These are phyloP conservation scores for Dolichotis patagonum DNA, from an alignment of 2,113 vertebrate genomes.

Conservation along the genomic window DNA sequence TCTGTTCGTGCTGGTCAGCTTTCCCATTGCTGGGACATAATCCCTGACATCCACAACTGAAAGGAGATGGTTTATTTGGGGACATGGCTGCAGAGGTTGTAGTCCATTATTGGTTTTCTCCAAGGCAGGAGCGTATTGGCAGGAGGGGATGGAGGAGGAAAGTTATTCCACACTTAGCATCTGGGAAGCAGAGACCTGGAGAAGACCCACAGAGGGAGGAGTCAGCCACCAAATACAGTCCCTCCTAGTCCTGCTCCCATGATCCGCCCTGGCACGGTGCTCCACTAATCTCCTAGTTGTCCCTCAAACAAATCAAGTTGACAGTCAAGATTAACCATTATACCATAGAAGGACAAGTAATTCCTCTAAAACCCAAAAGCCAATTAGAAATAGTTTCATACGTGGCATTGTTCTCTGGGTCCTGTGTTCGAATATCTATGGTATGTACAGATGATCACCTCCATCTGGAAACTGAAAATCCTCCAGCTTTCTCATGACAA, in stretches of 20 bases:
- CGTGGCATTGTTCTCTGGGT: background rate
- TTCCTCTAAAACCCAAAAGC: background rate
- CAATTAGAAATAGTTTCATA: background rate
- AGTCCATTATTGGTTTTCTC: background rate
- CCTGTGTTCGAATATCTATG: background rate
- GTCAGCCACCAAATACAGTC: background rate
- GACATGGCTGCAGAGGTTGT: background rate
- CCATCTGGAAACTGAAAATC: background rate
- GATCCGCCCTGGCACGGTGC: too few species aligned
- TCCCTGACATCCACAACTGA: background rate
- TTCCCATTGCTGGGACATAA: background rate
- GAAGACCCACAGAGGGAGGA: background rate
- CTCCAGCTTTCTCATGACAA: background rate
- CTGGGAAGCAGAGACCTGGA: background rate
- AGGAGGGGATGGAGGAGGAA: background rate
- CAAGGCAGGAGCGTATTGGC: background rate
- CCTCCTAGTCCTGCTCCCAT: background rate
- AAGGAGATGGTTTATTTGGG: background rate
- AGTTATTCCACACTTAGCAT: background rate
- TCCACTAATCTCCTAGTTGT: background rate
- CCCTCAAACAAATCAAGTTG: background rate
- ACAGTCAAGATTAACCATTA: background rate
- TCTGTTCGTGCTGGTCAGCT: background rate
- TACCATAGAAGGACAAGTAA: background rate
- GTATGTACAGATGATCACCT: background rate